Base-by-base conservation (phyloP, 2,797 vertebrate genomes). In the Lindbergichthys nudifrons region DNA sequence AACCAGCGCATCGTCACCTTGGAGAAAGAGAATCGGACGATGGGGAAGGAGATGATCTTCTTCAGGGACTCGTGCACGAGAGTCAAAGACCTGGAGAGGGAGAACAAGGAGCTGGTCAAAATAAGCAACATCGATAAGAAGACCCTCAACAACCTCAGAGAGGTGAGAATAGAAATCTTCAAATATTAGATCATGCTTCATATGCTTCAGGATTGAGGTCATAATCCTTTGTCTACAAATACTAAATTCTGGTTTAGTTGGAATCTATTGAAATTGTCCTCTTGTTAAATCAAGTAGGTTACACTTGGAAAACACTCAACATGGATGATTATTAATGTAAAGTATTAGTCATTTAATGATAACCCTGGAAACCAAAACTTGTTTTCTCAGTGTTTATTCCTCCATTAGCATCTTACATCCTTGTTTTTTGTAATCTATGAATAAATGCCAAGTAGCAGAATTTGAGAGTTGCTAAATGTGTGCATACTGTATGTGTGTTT, bases 31-130 rank as follows among this genome's bases (percentile, higher is more conserved):
- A 99, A 99, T 77, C 97, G 97, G 58, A 95, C 94, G 15, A 95
- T 99, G 3, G 93, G 94, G 81, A 98, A 97, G 89, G 97, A 99
- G 93, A 96, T 98, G 74, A 94, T 91, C 88, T 79, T 96, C 47
- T 97, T 96, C 89, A 97, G 96, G 84, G 98, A 99, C 80, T 97
- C 96, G 0, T 97, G 95, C 81, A 74, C 94, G 2, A 95, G 97
- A 36, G 90, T 98, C 54, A 97, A 97, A 88, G 98, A 99, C 70
- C 90, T 98, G 73, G 98, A 99, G 80, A 97, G 94, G 63, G 97
- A 99, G 85, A 99, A 97, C 82, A 99, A 97, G 79, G 98, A 99
- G 46, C 94, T 98, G 48, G 95, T 97, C 67, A 99, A 99, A 89
- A 97, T 95, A 90, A 91, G 92, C 66, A 95, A 94, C 67, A 99